Conservation (phyloP, 2,797 vertebrate species). For the Lemur catta region DNA sequence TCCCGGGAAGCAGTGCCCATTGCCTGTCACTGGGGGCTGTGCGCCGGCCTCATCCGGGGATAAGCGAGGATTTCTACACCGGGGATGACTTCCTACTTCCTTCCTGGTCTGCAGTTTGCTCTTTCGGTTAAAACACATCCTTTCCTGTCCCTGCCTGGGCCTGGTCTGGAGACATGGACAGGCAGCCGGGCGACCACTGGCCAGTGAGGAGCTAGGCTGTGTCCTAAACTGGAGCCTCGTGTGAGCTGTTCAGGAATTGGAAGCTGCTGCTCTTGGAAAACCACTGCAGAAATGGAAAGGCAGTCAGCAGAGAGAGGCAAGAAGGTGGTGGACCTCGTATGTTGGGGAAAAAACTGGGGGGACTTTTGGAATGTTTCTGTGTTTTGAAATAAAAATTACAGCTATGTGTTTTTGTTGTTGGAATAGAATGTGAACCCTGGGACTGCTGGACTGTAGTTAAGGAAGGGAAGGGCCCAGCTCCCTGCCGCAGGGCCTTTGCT, state of each 20-base stretch:
- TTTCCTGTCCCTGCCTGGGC: not conserved
- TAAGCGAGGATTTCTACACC: conserved; percentile 76
- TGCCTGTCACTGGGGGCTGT: not conserved
- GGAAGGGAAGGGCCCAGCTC: not conserved
- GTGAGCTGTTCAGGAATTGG: not conserved
- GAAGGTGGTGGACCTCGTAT: not conserved
- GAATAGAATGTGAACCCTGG: not conserved
- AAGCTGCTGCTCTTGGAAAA: not conserved
- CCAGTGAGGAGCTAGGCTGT: not conserved
- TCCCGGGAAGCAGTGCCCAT: accelerated
- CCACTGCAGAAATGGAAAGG: not conserved
- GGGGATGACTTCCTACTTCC: conserved; percentile 77
- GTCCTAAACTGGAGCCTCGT: not conserved
- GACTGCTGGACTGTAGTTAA: not conserved
- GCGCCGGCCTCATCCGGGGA: conserved; percentile 39
- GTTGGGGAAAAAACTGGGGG: not conserved
- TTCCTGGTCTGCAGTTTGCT: conserved; percentile 80
- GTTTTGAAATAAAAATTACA: not conserved
- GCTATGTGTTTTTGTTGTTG: not conserved
- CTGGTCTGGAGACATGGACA: not conserved
- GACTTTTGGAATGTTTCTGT: not conserved
- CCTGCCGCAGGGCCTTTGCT: conserved; percentile 18
- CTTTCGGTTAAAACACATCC: conserved; percentile 63
- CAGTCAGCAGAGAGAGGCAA: not conserved
- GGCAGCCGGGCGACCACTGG: not conserved